These are phyloP conservation scores for Herminia tarsipennalis DNA, from an alignment of 2,888 invertebrate genomes.

Conservation along the genomic window DNA sequence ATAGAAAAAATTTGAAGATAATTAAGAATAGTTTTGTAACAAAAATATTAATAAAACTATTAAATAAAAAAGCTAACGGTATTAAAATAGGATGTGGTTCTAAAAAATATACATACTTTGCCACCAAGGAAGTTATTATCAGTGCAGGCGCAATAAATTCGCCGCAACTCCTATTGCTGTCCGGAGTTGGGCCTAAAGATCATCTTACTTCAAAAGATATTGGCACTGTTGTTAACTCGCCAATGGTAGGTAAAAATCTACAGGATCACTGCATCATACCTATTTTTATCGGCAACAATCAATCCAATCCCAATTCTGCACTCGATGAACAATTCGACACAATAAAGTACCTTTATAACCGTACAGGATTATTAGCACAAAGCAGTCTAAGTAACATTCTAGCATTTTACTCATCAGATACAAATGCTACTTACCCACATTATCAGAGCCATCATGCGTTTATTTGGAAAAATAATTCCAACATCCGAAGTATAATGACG, in stretches of 20 bases:
- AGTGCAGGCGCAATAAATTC: constrained; percentile 79
- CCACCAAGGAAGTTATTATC: constrained; percentile 75
- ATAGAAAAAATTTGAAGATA: constrained; percentile 51
- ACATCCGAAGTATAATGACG: background rate
- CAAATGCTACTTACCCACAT: constrained; percentile 56
- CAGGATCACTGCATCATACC: constrained; percentile 80
- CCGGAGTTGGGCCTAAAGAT: constrained; percentile 77
- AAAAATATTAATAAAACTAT: constrained; percentile 21
- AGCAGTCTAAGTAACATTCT: constrained; percentile 83
- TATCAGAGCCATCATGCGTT: constrained; percentile 52
- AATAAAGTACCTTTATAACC: constrained; percentile 77
- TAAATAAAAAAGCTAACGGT: constrained; percentile 17
- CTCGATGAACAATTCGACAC: constrained; percentile 56
- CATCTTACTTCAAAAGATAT: constrained; percentile 67
- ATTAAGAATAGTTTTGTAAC: constrained; percentile 50
- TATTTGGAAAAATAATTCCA: constrained; percentile 57
- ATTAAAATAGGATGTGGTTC: constrained; percentile 7
- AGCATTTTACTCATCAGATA: constrained; percentile 51
- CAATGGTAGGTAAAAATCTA: constrained; percentile 82
- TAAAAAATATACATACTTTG: constrained; percentile 23
- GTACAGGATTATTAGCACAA: constrained; percentile 77
- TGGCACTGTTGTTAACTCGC: constrained; percentile 61
- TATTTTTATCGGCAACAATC: constrained; percentile 59
- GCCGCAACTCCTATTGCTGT: constrained; percentile 80
- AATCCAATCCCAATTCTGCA: constrained; percentile 48